phyloP scores from a whole-genome alignment of 2,797 vertebrate genomes.

The Syngnathus rostellatus region DNA sequence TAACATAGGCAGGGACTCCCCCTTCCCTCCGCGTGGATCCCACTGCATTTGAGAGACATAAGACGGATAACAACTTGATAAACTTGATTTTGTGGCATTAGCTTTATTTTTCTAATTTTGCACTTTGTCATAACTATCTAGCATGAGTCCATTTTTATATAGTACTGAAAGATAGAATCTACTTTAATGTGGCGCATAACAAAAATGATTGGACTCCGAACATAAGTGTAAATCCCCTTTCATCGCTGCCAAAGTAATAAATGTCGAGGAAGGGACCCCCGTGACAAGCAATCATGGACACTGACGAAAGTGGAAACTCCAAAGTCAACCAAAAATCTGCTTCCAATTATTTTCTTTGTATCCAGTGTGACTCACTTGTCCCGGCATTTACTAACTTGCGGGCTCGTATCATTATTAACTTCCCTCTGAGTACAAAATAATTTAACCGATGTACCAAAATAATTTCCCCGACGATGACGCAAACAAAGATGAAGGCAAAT shows the following conservation, averaged over 20 bases:
- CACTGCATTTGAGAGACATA: constrained; percentile 66
- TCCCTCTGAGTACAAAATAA: no score
- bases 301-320: no score
- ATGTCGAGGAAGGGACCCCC: no score
- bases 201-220: neutral
- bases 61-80: constrained; percentile 9
- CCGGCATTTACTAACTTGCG: no score
- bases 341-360: no score
- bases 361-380: no score
- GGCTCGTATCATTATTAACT: no score
- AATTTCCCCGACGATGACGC: no score
- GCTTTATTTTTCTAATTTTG: neutral
- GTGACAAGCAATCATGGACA: no score
- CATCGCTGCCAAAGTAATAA: neutral
- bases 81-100: neutral
- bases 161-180: neutral
- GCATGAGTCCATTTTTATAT: neutral
- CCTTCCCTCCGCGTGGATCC: constrained; percentile 92
- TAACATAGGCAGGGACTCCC: constrained; percentile 91
- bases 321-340: no score
- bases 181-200: neutral
- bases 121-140: neutral
- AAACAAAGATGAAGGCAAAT: no score
- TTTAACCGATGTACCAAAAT: no score
- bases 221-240: neutral